A percentile compares a stretch with the other conserved stretches of the same genome.
Conservation (phyloP, 2,888 invertebrate genomes). For the Hoplodrina ambigua region DNA sequence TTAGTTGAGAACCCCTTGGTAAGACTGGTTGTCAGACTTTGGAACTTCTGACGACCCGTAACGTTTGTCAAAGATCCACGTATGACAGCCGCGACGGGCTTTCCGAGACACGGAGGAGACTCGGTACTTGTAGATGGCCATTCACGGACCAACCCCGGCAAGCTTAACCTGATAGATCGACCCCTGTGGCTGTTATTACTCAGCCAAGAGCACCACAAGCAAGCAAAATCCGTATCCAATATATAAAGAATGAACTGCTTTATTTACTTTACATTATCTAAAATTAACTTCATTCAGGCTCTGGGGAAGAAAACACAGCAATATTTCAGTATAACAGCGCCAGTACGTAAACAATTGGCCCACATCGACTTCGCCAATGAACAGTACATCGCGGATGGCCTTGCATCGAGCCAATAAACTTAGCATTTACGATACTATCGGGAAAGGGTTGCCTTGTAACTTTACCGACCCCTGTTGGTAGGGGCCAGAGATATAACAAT, state of each 20-base stretch:
- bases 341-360: constrained; percentile 49
- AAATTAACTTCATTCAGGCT: constrained; percentile 23
- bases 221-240: too few species aligned
- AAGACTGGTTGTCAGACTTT: too few species aligned
- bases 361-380: constrained; percentile 28
- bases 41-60: too few species aligned
- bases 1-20: too few species aligned
- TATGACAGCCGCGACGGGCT: too few species aligned
- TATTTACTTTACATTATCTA: constrained; percentile 8
- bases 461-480: constrained; percentile 10
- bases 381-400: constrained; percentile 49
- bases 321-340: constrained; percentile 28
- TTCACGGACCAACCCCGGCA: too few species aligned
- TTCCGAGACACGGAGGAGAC: too few species aligned
- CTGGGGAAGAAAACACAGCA: constrained; percentile 13
- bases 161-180: too few species aligned
- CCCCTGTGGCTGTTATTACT: too few species aligned
- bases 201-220: too few species aligned
- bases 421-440: constrained; percentile 45
- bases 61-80: too few species aligned
- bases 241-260: background rate
- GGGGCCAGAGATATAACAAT: background rate
- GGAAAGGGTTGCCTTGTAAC: constrained; percentile 30
- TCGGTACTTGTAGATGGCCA: too few species aligned
- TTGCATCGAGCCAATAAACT: constrained; percentile 53